phyloP scores from a whole-genome alignment of 2,113 vertebrate species.

The Gallinago jamesoni region DNA sequence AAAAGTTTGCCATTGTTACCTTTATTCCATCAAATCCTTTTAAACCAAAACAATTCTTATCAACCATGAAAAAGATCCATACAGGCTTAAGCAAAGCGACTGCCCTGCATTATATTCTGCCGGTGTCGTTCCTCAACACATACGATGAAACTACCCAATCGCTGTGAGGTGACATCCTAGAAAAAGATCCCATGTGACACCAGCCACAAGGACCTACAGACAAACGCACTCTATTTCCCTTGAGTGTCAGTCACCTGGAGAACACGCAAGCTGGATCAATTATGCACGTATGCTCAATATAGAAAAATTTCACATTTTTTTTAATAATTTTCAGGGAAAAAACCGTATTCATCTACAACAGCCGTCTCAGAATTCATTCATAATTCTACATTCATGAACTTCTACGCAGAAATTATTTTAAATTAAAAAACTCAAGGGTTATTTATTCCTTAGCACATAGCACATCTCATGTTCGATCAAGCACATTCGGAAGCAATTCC shows the following conservation, averaged over 20 bases:
- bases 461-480: not conserved
- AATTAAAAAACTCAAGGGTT: not conserved
- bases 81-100: not conserved
- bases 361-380: not conserved
- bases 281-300: not conserved
- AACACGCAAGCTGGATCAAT: not conserved
- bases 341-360: not conserved
- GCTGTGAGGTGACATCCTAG: not conserved
- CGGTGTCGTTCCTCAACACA: not conserved
- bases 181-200: not conserved
- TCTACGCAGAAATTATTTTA: not conserved
- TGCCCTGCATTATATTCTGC: not conserved
- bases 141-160: not conserved
- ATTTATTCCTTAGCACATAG: not conserved
- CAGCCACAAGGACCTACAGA: not conserved
- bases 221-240: not conserved
- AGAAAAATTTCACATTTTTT: not conserved
- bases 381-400: not conserved
- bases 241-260: not conserved
- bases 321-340: not conserved
- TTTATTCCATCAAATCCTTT: constrained; percentile 15
- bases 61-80: not conserved
- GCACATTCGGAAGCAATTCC: rapidly evolving
- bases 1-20: not conserved
- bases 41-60: not conserved